phyloP scores from a whole-genome alignment of 2,888 invertebrate genomes.

The Galeopsomyia nigrocyanea region DNA sequence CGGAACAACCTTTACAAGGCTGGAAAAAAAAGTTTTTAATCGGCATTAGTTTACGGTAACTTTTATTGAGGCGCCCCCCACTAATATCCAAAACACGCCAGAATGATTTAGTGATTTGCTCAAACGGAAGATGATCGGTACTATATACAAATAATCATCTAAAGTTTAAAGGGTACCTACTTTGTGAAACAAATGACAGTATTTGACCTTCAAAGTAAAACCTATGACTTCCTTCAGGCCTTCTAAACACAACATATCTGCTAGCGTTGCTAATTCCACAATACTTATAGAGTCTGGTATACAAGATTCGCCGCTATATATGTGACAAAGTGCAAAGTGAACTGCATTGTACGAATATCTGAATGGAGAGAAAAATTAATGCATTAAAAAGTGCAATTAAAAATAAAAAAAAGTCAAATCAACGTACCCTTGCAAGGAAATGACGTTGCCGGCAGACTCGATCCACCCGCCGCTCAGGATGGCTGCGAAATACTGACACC shows the following conservation, averaged over 20 bases:
- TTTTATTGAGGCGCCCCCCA: too few species aligned
- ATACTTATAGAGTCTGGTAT: slow-evolving; percentile 90
- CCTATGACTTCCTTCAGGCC: slow-evolving; percentile 93
- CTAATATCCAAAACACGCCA: too few species aligned
- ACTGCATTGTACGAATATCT: slow-evolving; percentile 88
- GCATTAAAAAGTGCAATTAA: not conserved
- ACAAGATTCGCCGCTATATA: slow-evolving; percentile 92
- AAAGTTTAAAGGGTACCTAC: slow-evolving; percentile 68
- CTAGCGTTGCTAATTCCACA: slow-evolving; percentile 87
- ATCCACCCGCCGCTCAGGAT: slow-evolving; percentile 90
- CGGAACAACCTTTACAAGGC: slow-evolving; percentile 91
- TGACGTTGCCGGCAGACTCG: slow-evolving; percentile 84
- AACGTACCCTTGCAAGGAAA: slow-evolving; percentile 83
- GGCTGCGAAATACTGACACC: slow-evolving; percentile 94
- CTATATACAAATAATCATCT: not conserved
- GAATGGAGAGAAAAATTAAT: slow-evolving; percentile 45
- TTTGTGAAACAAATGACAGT: slow-evolving; percentile 95
- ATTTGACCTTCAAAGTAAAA: slow-evolving; percentile 87
- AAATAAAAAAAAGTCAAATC: not conserved
- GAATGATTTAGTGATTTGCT: too few species aligned
- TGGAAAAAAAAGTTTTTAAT: slow-evolving; percentile 64
- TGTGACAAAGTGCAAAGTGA: slow-evolving; percentile 92
- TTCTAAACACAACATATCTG: slow-evolving; percentile 91
- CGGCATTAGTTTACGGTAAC: too few species aligned
- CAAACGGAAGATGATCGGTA: too few species aligned